Conservation (phyloP, 1,140 invertebrate genomes). For the Micrasema minimum region DNA sequence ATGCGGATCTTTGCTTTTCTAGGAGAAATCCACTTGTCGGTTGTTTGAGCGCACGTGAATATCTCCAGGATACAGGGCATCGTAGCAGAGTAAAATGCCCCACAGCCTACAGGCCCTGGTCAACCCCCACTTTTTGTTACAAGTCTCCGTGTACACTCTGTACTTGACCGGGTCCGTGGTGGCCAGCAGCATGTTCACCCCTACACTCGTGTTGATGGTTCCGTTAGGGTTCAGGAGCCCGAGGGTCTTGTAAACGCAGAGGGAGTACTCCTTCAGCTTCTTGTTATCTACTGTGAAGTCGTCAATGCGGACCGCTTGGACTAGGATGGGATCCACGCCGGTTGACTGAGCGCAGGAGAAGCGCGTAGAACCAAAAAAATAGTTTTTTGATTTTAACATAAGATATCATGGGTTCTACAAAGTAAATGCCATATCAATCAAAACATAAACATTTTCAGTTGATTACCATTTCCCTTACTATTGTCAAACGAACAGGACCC, state of each 20-base stretch:
- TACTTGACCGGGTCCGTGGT: slow-evolving; percentile 3
- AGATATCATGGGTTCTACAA: no score
- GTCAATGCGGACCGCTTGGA: not conserved
- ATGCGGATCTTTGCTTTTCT: not conserved
- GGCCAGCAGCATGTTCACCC: not conserved
- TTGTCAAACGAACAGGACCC: no score
- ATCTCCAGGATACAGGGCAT: not conserved
- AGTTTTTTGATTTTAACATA: no score
- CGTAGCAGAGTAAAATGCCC: not conserved
- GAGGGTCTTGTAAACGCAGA: slow-evolving; percentile 17
- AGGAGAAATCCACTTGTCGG: not conserved
- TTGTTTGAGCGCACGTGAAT: not conserved
- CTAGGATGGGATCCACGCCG: not conserved
- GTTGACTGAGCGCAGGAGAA: not conserved
- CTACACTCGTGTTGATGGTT: not conserved
- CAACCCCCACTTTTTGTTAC: not conserved
- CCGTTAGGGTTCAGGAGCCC: not conserved
- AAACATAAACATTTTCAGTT: no score
- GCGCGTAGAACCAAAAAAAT: not conserved
- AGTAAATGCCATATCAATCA: no score
- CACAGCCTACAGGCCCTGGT: not conserved
- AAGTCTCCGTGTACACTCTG: not conserved
- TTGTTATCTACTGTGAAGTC: slow-evolving; percentile 5
- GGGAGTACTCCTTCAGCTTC: slow-evolving; percentile 1
- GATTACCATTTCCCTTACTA: no score